These are phyloP conservation scores for Campoletis raptor DNA, from an alignment of 2,888 invertebrate species.

Conservation along the genomic window DNA sequence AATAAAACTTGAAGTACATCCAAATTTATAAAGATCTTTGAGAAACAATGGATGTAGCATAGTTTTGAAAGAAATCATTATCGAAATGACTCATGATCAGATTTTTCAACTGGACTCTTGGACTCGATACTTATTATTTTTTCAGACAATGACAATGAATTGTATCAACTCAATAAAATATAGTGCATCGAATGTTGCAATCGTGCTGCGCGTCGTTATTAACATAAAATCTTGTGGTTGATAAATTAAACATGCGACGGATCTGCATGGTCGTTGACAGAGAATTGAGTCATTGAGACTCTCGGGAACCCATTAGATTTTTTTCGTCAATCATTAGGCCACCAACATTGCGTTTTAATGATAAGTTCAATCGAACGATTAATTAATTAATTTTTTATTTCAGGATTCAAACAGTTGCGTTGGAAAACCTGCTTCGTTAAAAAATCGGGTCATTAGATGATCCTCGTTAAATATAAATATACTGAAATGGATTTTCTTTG, in stretches of 20 bases:
- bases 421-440: too few species aligned
- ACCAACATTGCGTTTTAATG: neutral
- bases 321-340: conserved; percentile 23
- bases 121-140: conserved; percentile 38
- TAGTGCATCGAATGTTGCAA: conserved; percentile 28
- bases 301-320: conserved; percentile 20
- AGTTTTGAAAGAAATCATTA: neutral
- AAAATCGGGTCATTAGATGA: neutral
- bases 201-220: conserved; percentile 10
- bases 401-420: neutral
- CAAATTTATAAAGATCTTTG: neutral
- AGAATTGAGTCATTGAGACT: conserved; percentile 50
- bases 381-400: neutral
- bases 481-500: neutral
- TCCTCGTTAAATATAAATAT: neutral
- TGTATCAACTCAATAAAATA: conserved; percentile 23
- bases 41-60: neutral
- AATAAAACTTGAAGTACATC: neutral
- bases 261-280: conserved; percentile 55
- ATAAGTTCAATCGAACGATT: neutral
- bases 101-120: conserved; percentile 43
- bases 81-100: conserved; percentile 48
- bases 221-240: conserved; percentile 37
- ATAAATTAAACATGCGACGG: conserved; percentile 58
- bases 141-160: conserved; percentile 47